A percentile compares a stretch with the other conserved stretches of the same genome.
Conservation (phyloP, 1,140 invertebrate genomes). For the Cephus cinctus region DNA sequence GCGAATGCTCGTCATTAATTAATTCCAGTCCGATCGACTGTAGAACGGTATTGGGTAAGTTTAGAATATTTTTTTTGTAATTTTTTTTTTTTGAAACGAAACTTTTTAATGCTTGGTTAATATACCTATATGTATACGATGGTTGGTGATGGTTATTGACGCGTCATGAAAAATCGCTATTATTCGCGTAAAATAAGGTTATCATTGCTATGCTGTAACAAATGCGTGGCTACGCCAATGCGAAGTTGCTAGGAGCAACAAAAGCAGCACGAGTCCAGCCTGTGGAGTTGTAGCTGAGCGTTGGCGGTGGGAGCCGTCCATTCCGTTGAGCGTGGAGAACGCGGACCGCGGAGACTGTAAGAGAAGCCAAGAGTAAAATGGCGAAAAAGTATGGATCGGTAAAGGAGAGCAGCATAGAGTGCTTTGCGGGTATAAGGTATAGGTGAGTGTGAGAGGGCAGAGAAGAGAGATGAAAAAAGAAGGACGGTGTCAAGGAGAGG, state of each 20-base stretch:
- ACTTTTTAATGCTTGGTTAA: too few species aligned
- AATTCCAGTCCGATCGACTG: too few species aligned
- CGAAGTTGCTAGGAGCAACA: slow-evolving; percentile 46
- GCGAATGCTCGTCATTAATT: too few species aligned
- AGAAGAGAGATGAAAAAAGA: slow-evolving; percentile 12
- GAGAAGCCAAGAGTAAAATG: slow-evolving; percentile 23
- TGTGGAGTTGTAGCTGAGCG: slow-evolving; percentile 37
- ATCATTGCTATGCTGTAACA: too few species aligned
- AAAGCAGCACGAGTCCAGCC: slow-evolving; percentile 42
- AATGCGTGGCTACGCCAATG: slow-evolving; percentile 46
- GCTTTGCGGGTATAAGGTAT: slow-evolving; percentile 41
- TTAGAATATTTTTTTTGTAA: too few species aligned
- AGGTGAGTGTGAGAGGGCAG: slow-evolving; percentile 26
- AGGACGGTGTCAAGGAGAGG: slow-evolving; percentile 13
- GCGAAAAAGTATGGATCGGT: slow-evolving; percentile 34
- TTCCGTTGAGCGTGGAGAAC: slow-evolving; percentile 31
- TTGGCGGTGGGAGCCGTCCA: slow-evolving; percentile 49
- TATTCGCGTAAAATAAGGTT: too few species aligned
- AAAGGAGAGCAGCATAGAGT: too few species aligned
- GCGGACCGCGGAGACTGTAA: slow-evolving; percentile 15
- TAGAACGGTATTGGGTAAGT: too few species aligned
- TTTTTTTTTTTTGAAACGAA: too few species aligned
- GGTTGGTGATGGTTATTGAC: too few species aligned
- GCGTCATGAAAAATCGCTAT: too few species aligned
- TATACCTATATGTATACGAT: too few species aligned